These are phyloP conservation scores for Pseudois nayaur DNA, from an alignment of 2,113 vertebrate species.

Conservation along the genomic window DNA sequence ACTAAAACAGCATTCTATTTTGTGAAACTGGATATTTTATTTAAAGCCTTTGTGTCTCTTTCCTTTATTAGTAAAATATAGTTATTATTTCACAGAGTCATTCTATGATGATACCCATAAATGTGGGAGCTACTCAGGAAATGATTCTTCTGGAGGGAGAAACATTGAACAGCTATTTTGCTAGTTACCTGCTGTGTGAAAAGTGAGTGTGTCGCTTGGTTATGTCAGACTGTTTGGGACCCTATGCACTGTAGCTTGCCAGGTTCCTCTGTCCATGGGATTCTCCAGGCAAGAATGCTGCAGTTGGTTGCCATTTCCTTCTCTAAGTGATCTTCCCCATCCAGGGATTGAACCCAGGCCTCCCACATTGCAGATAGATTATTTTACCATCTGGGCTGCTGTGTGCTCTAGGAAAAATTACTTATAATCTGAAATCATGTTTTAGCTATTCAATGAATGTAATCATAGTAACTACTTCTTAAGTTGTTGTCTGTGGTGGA, in stretches of 20 bases:
- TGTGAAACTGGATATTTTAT: background rate
- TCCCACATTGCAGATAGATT: background rate
- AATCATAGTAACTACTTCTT: background rate
- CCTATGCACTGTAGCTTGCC: background rate
- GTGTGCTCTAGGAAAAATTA: background rate
- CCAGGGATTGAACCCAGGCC: background rate
- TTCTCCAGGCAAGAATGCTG: background rate
- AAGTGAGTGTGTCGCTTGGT: background rate
- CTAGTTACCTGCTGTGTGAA: background rate
- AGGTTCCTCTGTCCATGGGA: background rate
- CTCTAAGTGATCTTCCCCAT: background rate
- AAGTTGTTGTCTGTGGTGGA: background rate
- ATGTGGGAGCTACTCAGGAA: background rate
- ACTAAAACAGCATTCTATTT: background rate
- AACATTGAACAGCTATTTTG: background rate
- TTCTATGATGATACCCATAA: background rate
- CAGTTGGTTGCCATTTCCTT: background rate
- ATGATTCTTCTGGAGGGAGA: background rate
- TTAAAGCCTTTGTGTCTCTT: background rate
- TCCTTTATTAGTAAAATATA: background rate
- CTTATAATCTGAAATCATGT: background rate
- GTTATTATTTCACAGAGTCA: background rate
- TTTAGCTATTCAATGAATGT: background rate
- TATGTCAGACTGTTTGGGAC: background rate
- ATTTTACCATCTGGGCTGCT: background rate